Percentiles rank a stretch among this genome's conserved stretches.
phyloP scores from a whole-genome alignment of 2,888 invertebrate species.

The Strigamia crassipes region DNA sequence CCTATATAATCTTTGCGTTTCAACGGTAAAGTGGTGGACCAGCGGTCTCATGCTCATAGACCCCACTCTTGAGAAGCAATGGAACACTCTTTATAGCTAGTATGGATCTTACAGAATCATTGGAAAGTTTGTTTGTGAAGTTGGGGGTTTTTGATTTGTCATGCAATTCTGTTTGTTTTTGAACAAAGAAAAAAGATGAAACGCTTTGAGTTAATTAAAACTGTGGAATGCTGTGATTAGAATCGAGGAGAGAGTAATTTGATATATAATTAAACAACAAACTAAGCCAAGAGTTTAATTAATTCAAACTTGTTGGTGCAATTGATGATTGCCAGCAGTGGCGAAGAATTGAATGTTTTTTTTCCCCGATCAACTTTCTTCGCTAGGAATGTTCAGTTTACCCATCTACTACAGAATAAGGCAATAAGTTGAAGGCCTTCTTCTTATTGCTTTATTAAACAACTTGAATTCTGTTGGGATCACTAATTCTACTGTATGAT shows the following conservation, averaged over 20 bases:
- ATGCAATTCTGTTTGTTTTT: not conserved
- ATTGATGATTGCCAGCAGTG: not conserved
- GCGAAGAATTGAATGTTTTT: not conserved
- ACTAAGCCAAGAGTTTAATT: constrained; percentile 11
- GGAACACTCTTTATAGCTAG: no score
- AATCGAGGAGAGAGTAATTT: constrained; percentile 11
- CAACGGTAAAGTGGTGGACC: no score
- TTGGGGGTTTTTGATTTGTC: not conserved
- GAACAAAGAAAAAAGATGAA: not conserved
- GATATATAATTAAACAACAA: constrained; percentile 26
- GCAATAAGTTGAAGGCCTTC: no score
- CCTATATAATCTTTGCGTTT: no score
- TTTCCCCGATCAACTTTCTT: not conserved
- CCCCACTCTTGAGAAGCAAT: no score
- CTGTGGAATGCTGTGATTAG: constrained; percentile 19
- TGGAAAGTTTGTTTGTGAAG: no score
- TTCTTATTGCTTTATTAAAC: no score
- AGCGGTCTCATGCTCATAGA: no score
- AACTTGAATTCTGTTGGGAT: no score
- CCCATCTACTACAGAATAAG: not conserved
- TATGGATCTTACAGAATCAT: no score
- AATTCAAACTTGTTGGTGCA: not conserved
- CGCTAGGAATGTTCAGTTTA: not conserved
- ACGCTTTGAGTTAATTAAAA: not conserved
- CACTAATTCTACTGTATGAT: no score